Base-by-base conservation (phyloP, 2,888 invertebrate genomes). In the Drosophila cracens region DNA sequence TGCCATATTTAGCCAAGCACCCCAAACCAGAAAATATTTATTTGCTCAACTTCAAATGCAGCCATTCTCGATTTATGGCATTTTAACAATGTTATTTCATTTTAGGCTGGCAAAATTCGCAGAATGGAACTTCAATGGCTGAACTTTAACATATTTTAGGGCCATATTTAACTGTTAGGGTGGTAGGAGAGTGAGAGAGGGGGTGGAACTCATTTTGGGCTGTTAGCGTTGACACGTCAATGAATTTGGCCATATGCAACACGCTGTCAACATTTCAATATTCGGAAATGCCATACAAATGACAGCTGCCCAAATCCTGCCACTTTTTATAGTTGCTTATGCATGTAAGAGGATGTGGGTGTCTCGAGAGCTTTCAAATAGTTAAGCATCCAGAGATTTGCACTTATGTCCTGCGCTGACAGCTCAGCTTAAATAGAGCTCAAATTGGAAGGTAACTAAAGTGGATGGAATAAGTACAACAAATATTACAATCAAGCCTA, bases 11-110 rank as follows among this genome's bases (percentile, higher is more conserved):
- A 36, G 49, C 25, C 33, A 61, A n/a, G 10, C 27, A 21, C 25
- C 29, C 52, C 21, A 51, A 57, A 29, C 40, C 46, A 13, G 31
- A 52, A 76, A 70, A 67, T 64, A 52, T 69, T 56, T 83, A 70
- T 86, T 77, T 71, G 58, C 49, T 52, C 40, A 69, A 83, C 78
- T 77, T 83, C 74, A 83, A 83, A 75, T 83, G 48, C 59, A 57
- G 70, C 52, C 62, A 70, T 82, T 64, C 53, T 52, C 31, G 31
- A 57, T 43, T 61, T 13, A 27, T 40, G 49, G 56, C 27, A 52
- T 60, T 68, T 53, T 5, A 57, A 62, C 53, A 74, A 38, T 67
- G 34, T 53, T 27, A 52, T 62, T 76, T 49, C 38, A 59, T 63
- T 77, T 46, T 31, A 3, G 13, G 13, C 25, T 51, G 21, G 27